Evolutionary conservation across 1,140 invertebrate genomes (phyloP).

Genomic region (Lerema accius): DNA sequence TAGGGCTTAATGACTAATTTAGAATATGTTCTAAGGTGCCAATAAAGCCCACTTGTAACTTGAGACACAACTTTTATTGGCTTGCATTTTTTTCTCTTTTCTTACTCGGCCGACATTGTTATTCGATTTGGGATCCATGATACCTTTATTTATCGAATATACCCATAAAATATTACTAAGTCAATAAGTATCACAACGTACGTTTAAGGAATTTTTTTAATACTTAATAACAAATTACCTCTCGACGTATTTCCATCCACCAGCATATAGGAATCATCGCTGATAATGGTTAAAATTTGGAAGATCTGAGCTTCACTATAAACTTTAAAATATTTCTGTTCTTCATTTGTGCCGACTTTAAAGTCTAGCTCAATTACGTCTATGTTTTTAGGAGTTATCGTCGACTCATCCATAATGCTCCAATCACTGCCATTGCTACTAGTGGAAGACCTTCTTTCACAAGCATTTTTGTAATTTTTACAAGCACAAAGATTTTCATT

Average conservation of each 20-base stretch:
- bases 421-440: slow-evolving; percentile 55
- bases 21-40: too few relatives aligned
- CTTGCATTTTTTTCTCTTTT: too few relatives aligned
- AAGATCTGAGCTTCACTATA: slow-evolving; percentile 59
- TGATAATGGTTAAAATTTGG: slow-evolving; percentile 47
- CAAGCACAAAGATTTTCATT: slow-evolving; percentile 83
- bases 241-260: slow-evolving; percentile 84
- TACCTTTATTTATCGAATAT: too few relatives aligned
- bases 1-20: too few relatives aligned
- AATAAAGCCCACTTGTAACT: too few relatives aligned
- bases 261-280: slow-evolving; percentile 76
- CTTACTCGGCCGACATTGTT: too few relatives aligned
- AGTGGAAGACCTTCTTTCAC: slow-evolving; percentile 56
- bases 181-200: too few relatives aligned
- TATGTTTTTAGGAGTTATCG: neutral
- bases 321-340: slow-evolving; percentile 54
- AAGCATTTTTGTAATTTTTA: slow-evolving; percentile 44
- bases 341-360: slow-evolving; percentile 37
- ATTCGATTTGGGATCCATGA: too few relatives aligned
- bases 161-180: too few relatives aligned
- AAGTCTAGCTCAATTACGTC: slow-evolving; percentile 49
- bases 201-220: too few relatives aligned
- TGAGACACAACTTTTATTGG: too few relatives aligned
- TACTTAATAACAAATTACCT: slow-evolving; percentile 70
- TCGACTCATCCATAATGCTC: slow-evolving; percentile 47